phyloP scores from a whole-genome alignment of 2,888 invertebrate species.

The Herminia tarsipennalis region DNA sequence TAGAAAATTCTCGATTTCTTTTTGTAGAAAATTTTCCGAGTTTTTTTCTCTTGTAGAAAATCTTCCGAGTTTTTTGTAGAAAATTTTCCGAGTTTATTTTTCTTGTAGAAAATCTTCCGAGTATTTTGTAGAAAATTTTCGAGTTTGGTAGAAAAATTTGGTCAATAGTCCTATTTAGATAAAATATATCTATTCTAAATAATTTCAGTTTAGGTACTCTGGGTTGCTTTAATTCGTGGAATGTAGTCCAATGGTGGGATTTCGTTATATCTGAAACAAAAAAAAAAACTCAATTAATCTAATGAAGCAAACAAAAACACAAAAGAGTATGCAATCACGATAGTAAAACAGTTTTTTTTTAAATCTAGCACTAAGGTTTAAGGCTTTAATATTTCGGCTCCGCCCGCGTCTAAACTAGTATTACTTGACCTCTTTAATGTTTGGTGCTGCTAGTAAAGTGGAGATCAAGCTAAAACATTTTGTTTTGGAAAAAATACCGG shows the following conservation, averaged over 20 bases:
- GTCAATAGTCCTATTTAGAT: slow-evolving; percentile 43
- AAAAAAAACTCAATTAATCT: slow-evolving; percentile 3
- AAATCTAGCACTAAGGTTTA: too few relatives aligned
- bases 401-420: too few relatives aligned
- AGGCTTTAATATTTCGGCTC: too few relatives aligned
- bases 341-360: too few relatives aligned
- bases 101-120: slow-evolving; percentile 33
- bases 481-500: too few relatives aligned
- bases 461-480: too few relatives aligned
- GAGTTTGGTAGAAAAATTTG: slow-evolving; percentile 66
- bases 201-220: slow-evolving; percentile 50
- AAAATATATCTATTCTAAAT: slow-evolving; percentile 28
- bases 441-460: too few relatives aligned
- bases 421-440: too few relatives aligned
- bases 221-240: slow-evolving; percentile 45
- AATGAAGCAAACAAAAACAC: not conserved
- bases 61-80: slow-evolving; percentile 53
- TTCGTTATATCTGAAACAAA: slow-evolving; percentile 52
- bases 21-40: slow-evolving; percentile 15
- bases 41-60: slow-evolving; percentile 62
- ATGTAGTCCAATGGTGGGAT: slow-evolving; percentile 54
- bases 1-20: too few relatives aligned
- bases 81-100: slow-evolving; percentile 35
- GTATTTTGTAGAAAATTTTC: slow-evolving; percentile 14
- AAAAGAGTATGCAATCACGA: not conserved